Conservation (phyloP, 2,888 invertebrate species). For the Callosobruchus maculatus region DNA sequence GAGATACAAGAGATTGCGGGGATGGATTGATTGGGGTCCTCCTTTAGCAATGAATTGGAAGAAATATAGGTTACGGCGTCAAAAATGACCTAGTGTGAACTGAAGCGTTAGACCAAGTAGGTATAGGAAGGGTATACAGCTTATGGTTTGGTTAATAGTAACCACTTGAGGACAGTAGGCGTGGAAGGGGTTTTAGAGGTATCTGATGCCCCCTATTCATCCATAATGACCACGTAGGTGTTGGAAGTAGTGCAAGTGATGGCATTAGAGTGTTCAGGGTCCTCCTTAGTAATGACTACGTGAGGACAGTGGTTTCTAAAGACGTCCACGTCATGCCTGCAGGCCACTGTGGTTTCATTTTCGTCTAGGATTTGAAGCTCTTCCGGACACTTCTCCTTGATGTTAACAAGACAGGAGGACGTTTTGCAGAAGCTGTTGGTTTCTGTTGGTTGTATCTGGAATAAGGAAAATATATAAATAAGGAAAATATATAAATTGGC, state of each 20-base stretch:
- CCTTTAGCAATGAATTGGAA: no score
- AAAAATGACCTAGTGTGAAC: no score
- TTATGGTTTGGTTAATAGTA: no score
- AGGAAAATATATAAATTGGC: no score
- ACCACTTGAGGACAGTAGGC: no score
- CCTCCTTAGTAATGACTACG: conserved; percentile 43
- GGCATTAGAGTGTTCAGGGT: conserved; percentile 42
- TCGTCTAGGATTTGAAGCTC: conserved; percentile 22
- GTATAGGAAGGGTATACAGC: no score
- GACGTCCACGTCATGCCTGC: conserved; percentile 32
- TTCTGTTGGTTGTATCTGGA: conserved; percentile 22
- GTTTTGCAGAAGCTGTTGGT: conserved; percentile 19
- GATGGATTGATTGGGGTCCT: no score
- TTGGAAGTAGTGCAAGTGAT: conserved; percentile 38
- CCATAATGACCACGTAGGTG: conserved; percentile 23
- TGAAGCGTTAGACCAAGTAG: no score
- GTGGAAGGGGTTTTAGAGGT: no score
- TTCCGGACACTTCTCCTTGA: conserved; percentile 24
- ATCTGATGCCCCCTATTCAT: no score
- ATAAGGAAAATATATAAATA: conserved; percentile 2
- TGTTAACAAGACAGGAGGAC: conserved; percentile 20
- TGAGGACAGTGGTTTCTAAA: conserved; percentile 48
- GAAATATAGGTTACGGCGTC: no score
- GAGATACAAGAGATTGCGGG: no score
- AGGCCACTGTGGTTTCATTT: conserved; percentile 23